Percentiles rank a stretch among this genome's conserved stretches.
phyloP scores from a whole-genome alignment of 2,888 invertebrate species.

The Tigriopus californicus region DNA sequence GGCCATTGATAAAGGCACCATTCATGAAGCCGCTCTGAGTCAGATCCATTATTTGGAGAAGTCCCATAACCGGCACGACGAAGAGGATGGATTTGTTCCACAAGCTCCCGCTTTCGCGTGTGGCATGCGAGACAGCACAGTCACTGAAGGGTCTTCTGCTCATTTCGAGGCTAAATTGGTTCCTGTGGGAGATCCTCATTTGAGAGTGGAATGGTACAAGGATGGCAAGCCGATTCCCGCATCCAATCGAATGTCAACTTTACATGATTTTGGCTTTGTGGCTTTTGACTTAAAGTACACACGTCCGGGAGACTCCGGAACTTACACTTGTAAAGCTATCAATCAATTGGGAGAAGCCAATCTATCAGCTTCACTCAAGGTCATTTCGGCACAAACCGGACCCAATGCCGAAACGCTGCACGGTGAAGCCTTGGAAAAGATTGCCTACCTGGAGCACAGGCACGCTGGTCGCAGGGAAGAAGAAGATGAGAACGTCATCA shows the following conservation, averaged over 20 bases:
- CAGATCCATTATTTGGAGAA: constrained; percentile 54
- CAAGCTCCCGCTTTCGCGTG: constrained; percentile 83
- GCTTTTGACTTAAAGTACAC: constrained; percentile 84
- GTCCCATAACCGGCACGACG: constrained; percentile 33
- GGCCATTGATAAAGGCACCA: constrained; percentile 67
- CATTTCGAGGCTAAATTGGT: constrained; percentile 85
- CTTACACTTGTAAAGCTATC: constrained; percentile 74
- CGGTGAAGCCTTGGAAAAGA: constrained; percentile 66
- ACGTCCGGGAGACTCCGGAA: constrained; percentile 86
- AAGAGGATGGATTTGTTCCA: constrained; percentile 55
- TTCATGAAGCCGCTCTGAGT: constrained; percentile 65
- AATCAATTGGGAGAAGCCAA: constrained; percentile 88
- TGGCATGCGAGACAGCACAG: constrained; percentile 65
- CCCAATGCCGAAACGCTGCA: constrained; percentile 48
- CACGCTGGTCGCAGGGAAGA: constrained; percentile 30
- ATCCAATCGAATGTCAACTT: constrained; percentile 70
- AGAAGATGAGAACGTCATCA: constrained; percentile 49
- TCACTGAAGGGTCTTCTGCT: constrained; percentile 75
- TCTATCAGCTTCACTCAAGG: constrained; percentile 73
- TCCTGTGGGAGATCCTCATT: constrained; percentile 76
- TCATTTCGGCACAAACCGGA: constrained; percentile 41
- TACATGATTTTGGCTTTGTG: constrained; percentile 96
- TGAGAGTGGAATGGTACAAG: constrained; percentile 81
- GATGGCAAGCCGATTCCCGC: constrained; percentile 80
- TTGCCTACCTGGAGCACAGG: constrained; percentile 49